These are phyloP conservation scores for Laupala kohalensis DNA, from an alignment of 1,140 invertebrate species.

Conservation along the genomic window DNA sequence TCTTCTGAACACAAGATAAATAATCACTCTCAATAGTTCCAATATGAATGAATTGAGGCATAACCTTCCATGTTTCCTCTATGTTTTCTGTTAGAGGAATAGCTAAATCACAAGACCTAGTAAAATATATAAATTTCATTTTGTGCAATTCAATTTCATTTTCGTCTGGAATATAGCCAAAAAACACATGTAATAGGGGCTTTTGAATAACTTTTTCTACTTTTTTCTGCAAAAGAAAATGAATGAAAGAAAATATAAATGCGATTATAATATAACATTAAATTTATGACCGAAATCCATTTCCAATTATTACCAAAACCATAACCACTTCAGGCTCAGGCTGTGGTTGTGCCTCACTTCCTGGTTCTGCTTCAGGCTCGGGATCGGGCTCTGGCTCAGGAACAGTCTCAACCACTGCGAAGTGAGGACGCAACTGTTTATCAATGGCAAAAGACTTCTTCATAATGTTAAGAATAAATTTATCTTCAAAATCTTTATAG, in stretches of 20 bases:
- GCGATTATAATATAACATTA: background rate
- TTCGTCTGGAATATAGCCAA: background rate
- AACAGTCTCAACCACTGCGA: background rate
- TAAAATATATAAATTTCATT: background rate
- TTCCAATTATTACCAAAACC: background rate
- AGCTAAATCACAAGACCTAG: background rate
- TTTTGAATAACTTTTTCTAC: background rate
- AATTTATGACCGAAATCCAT: background rate
- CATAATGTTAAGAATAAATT: no score
- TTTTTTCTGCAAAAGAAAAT: background rate
- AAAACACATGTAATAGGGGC: background rate
- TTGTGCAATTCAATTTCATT: background rate
- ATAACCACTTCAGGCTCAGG: background rate
- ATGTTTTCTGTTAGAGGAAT: background rate
- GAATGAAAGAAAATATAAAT: background rate
- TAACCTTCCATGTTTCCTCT: background rate
- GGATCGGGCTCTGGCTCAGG: background rate
- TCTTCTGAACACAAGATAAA: background rate
- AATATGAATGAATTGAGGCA: background rate
- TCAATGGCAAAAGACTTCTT: no score
- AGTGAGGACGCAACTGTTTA: no score
- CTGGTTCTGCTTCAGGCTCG: background rate
- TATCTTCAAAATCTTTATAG: no score
- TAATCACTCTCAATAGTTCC: background rate
- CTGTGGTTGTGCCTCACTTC: background rate